phyloP scores from a whole-genome alignment of 2,113 vertebrate genomes.

The Etia nguti region DNA sequence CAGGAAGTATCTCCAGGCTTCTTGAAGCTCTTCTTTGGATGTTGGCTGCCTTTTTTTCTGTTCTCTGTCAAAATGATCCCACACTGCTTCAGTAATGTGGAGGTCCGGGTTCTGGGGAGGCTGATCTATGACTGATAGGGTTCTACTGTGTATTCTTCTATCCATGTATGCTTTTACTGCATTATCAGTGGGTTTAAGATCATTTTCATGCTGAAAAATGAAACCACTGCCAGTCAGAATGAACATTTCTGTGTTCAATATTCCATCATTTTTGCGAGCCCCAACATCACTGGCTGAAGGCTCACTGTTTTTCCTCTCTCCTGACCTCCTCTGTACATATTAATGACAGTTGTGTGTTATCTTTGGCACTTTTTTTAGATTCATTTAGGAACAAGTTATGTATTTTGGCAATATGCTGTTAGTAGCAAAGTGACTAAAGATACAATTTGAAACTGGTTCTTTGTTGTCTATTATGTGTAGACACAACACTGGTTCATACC shows the following conservation, averaged over 20 bases:
- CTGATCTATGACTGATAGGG: not conserved
- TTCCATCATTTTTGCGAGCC: not conserved
- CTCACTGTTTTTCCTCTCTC: not conserved
- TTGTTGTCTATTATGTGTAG: not conserved
- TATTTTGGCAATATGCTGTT: not conserved
- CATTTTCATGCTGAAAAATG: not conserved
- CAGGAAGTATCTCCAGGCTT: not conserved
- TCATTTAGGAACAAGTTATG: not conserved
- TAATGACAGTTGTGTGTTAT: not conserved
- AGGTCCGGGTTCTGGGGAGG: not conserved
- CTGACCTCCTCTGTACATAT: rapidly evolving
- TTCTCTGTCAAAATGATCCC: not conserved
- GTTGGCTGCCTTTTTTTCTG: not conserved
- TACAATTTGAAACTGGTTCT: not conserved
- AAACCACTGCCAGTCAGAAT: not conserved
- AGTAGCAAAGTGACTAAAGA: not conserved
- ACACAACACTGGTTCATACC: not conserved
- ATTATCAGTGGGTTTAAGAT: not conserved
- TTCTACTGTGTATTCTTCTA: not conserved
- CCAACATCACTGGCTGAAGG: not conserved
- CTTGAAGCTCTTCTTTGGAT: not conserved
- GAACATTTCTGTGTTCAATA: not conserved
- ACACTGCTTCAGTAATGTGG: not conserved
- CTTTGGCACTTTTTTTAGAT: not conserved
- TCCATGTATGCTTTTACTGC: not conserved